These are phyloP conservation scores for Syritta pipiens DNA, from an alignment of 2,888 invertebrate species.

Conservation along the genomic window DNA sequence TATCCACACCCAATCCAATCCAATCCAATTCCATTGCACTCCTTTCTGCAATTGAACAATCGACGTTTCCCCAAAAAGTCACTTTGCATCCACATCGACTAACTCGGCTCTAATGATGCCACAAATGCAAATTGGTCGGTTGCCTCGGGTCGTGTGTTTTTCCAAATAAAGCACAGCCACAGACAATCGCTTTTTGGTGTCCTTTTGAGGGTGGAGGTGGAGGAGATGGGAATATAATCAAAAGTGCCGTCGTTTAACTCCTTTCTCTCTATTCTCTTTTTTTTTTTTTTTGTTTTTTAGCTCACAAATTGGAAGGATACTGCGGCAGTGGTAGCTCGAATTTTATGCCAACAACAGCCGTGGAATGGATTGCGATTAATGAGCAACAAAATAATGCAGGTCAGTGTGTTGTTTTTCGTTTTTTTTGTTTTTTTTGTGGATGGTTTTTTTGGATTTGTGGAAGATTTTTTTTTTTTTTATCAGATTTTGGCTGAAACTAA, in stretches of 20 bases:
- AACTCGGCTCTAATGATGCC: constrained; percentile 62
- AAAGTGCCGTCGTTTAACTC: too few relatives aligned
- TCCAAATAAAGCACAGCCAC: constrained; percentile 45
- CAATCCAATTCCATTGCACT: constrained; percentile 16
- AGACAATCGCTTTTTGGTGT: constrained; percentile 29
- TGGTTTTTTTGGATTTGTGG: neutral
- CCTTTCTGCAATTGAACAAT: constrained; percentile 36
- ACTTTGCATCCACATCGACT: constrained; percentile 29
- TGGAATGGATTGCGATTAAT: constrained; percentile 76
- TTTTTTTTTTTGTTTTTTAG: constrained; percentile 30
- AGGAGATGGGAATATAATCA: too few relatives aligned
- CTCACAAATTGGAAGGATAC: constrained; percentile 74
- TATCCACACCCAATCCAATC: neutral
- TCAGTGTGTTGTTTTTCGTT: constrained; percentile 59
- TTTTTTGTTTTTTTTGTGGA: neutral
- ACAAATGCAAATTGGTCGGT: constrained; percentile 59
- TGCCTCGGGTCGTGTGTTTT: constrained; percentile 9
- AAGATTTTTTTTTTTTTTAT: too few relatives aligned
- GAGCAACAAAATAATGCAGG: constrained; percentile 74
- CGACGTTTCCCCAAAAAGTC: constrained; percentile 30
- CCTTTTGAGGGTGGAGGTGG: constrained; percentile 1
- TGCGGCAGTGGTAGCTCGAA: constrained; percentile 69
- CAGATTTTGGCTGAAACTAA: neutral
- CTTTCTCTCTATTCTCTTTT: neutral
- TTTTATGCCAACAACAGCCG: constrained; percentile 74